phyloP scores from a whole-genome alignment of 2,888 invertebrate species.

The Noctua janthe region DNA sequence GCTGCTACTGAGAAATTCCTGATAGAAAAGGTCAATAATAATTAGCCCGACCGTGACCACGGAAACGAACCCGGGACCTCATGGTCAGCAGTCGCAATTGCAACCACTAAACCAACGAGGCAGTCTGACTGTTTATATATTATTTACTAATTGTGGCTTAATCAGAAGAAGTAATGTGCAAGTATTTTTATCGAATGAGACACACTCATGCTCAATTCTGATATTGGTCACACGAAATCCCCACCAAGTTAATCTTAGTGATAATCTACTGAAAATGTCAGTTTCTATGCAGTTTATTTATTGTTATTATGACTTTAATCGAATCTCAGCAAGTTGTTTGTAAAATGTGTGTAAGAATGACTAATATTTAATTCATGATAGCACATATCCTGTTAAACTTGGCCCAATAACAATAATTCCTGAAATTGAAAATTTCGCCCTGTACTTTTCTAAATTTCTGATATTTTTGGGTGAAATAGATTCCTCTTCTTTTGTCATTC shows the following conservation, averaged over 20 bases:
- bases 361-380: background rate
- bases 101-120: too few species aligned
- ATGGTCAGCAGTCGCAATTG: too few species aligned
- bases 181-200: background rate
- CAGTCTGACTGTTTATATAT: too few species aligned
- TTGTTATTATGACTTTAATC: too few species aligned
- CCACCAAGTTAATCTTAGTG: background rate
- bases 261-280: background rate
- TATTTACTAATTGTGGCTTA: too few species aligned
- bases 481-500: background rate
- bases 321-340: too few species aligned
- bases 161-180: too few species aligned
- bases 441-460: background rate
- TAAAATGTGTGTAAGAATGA: background rate
- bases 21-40: too few species aligned
- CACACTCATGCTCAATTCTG: background rate
- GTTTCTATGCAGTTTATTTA: background rate
- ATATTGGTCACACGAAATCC: background rate
- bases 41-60: too few species aligned
- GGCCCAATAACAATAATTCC: background rate
- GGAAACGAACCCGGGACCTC: too few species aligned
- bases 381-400: background rate
- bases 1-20: too few species aligned
- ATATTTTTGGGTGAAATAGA: background rate
- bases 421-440: too few species aligned